A percentile compares a stretch with the other conserved stretches of the same genome.
These are phyloP conservation scores for Samia ricini DNA, from an alignment of 1,140 invertebrate species.

Conservation along the genomic window DNA sequence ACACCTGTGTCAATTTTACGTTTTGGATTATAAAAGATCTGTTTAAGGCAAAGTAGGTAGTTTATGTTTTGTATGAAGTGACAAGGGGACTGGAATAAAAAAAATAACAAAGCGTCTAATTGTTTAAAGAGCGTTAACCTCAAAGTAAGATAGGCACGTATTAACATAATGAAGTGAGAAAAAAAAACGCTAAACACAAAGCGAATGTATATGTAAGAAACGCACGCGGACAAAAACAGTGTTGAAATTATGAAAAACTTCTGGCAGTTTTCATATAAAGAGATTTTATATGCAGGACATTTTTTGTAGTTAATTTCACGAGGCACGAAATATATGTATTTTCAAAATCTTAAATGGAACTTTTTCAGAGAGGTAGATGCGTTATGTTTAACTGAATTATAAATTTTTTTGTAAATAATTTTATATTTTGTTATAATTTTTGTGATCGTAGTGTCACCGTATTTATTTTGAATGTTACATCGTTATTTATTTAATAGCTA, in stretches of 20 bases:
- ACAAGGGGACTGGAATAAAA: background rate
- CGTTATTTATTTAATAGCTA: no score
- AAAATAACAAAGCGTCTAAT: background rate
- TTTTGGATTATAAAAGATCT: constrained; percentile 1
- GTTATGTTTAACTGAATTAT: no score
- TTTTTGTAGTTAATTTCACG: no score
- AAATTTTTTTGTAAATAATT: no score
- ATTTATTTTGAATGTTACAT: no score
- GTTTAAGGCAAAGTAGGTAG: background rate
- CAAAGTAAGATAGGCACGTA: background rate
- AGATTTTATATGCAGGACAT: no score
- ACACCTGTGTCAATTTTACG: background rate
- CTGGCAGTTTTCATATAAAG: no score
- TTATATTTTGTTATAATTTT: no score
- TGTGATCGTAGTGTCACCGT: no score
- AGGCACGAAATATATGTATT: no score
- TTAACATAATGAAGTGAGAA: background rate
- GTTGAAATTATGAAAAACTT: background rate
- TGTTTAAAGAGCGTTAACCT: background rate
- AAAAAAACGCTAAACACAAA: background rate
- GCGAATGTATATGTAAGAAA: background rate
- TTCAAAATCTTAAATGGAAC: no score
- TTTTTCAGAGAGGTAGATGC: no score
- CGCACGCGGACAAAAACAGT: background rate
- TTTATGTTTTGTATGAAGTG: background rate